Evolutionary conservation across 53 echinoderm and acorn worm species (phyloP).

Genomic region (Arbacia lixula): DNA sequence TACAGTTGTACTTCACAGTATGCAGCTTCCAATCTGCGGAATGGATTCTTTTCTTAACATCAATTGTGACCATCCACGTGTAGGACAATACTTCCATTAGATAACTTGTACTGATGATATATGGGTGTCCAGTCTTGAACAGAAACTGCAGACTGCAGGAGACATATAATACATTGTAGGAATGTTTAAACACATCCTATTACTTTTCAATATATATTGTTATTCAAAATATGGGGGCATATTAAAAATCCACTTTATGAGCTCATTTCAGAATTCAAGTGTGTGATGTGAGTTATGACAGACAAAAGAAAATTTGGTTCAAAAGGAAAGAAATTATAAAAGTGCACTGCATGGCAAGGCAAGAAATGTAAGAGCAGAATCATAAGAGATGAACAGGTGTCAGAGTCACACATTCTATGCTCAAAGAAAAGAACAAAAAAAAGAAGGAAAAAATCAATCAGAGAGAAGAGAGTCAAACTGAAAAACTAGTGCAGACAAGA

Average conservation of each 20-base stretch:
- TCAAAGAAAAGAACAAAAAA: constrained; percentile 23
- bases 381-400: constrained; percentile 28
- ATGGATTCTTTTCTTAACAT: no score
- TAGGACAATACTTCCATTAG: no score
- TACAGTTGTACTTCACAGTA: no score
- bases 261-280: constrained; percentile 56
- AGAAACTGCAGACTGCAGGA: no score
- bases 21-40: no score
- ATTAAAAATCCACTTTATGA: constrained; percentile 51
- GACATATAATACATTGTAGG: no score
- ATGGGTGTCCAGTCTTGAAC: no score
- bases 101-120: no score
- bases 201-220: background rate
- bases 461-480: constrained; percentile 30
- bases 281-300: constrained; percentile 46
- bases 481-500: constrained; percentile 64
- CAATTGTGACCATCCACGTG: no score
- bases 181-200: no score
- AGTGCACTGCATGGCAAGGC: constrained; percentile 72
- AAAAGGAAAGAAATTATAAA: constrained; percentile 16
- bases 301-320: constrained; percentile 37
- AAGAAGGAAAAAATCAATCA: constrained; percentile 27
- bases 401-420: constrained; percentile 54
- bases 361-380: constrained; percentile 36
- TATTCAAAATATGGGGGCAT: background rate